Conservation (phyloP, 2,797 vertebrate genomes). For the Lycodopsis pacificus region DNA sequence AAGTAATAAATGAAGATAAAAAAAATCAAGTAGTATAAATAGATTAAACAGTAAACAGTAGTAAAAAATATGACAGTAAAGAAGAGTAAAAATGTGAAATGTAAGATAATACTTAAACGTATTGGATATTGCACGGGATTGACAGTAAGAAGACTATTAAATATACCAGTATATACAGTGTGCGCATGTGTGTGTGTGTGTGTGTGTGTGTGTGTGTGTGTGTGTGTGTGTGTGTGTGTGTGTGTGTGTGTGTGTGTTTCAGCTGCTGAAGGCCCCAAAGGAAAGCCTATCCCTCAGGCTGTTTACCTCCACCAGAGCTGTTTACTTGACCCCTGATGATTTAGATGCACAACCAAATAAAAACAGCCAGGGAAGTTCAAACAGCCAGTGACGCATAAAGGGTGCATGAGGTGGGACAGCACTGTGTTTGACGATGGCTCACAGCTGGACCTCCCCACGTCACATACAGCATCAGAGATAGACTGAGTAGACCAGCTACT, state of each 20-base stretch:
- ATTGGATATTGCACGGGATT: too few relatives aligned
- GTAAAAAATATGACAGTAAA: too few relatives aligned
- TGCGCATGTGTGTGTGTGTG: neutral
- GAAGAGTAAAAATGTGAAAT: too few relatives aligned
- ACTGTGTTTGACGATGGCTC: slow-evolving; percentile 76
- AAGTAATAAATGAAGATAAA: too few relatives aligned
- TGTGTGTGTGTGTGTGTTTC: slow-evolving; percentile 54
- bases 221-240: slow-evolving; percentile 7
- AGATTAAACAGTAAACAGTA: too few relatives aligned
- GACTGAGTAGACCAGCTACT: slow-evolving; percentile 46
- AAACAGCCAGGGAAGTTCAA: slow-evolving; percentile 81
- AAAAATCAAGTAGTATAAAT: too few relatives aligned
- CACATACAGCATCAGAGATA: slow-evolving; percentile 55
- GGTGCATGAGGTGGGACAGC: slow-evolving; percentile 75
- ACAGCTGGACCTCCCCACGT: slow-evolving; percentile 80
- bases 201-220: slow-evolving; percentile 12
- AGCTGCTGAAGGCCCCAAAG: slow-evolving; percentile 72
- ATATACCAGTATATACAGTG: too few relatives aligned
- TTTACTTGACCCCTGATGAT: slow-evolving; percentile 86
- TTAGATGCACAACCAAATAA: slow-evolving; percentile 84
- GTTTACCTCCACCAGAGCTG: slow-evolving; percentile 82
- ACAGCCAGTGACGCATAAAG: slow-evolving; percentile 80
- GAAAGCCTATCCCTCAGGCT: slow-evolving; percentile 78
- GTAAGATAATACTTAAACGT: too few relatives aligned
- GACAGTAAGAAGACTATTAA: too few relatives aligned